A percentile compares a stretch with the other conserved stretches of the same genome.
Evolutionary conservation across 2,888 invertebrate genomes (phyloP).

Genomic region (Mimumesa dahlbomi): DNA sequence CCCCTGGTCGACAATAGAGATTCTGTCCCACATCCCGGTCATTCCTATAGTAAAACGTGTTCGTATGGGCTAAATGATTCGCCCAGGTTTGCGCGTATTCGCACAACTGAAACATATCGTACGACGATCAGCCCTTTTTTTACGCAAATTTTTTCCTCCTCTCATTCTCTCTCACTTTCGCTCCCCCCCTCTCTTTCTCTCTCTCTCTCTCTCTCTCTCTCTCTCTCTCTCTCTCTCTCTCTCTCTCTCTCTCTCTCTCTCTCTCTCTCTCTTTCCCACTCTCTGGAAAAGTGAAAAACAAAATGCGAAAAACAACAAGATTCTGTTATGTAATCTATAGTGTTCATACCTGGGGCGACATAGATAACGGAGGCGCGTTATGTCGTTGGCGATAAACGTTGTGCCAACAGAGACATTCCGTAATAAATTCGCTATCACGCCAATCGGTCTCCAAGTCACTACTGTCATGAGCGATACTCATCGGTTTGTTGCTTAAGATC

Average conservation of each 20-base stretch:
- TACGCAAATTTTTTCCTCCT: no score
- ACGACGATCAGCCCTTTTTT: no score
- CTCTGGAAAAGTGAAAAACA: neutral
- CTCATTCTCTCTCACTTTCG: no score
- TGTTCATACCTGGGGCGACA: slow-evolving; percentile 87
- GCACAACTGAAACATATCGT: slow-evolving; percentile 86
- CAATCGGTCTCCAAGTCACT: slow-evolving; percentile 88
- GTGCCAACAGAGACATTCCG: slow-evolving; percentile 91
- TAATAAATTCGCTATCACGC: slow-evolving; percentile 91
- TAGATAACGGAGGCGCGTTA: slow-evolving; percentile 86
- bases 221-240: neutral
- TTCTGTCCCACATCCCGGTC: slow-evolving; percentile 91
- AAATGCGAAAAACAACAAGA: neutral
- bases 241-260: neutral
- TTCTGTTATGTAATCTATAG: slow-evolving; percentile 10
- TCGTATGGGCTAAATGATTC: slow-evolving; percentile 91
- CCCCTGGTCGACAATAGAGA: slow-evolving; percentile 88
- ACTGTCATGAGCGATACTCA: slow-evolving; percentile 87
- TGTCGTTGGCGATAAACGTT: slow-evolving; percentile 91
- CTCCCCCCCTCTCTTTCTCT: no score
- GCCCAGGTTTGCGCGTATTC: slow-evolving; percentile 93
- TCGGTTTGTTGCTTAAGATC: slow-evolving; percentile 86
- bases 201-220: neutral
- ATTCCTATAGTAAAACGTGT: slow-evolving; percentile 89
- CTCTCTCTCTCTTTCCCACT: neutral